These are phyloP conservation scores for Danio albolineatus DNA, from an alignment of 2,797 vertebrate species.

Conservation along the genomic window DNA sequence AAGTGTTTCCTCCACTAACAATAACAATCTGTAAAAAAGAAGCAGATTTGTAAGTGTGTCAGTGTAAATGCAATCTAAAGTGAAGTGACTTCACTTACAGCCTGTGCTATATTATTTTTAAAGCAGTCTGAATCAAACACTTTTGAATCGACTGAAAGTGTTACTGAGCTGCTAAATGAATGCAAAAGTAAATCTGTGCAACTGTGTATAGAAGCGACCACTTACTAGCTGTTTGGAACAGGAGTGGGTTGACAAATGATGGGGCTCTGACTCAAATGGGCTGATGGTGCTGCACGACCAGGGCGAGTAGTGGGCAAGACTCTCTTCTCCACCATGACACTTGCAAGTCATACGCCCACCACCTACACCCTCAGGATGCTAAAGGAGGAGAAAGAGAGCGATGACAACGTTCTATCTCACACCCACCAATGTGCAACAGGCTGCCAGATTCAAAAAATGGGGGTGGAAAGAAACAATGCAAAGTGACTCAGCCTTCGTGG, in stretches of 20 bases:
- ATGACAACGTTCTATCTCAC: slow-evolving; percentile 40
- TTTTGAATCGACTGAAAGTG: neutral
- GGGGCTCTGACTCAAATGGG: slow-evolving; percentile 88
- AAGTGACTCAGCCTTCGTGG: slow-evolving; percentile 49
- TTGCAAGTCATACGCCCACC: slow-evolving; percentile 84
- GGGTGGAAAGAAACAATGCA: slow-evolving; percentile 46
- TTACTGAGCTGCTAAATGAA: neutral
- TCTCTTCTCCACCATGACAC: slow-evolving; percentile 89
- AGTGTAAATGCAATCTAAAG: neutral
- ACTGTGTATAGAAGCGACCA: slow-evolving; percentile 3
- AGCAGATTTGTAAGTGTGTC: neutral
- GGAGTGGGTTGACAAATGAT: slow-evolving; percentile 84
- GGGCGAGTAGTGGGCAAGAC: slow-evolving; percentile 91
- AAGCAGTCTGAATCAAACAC: slow-evolving; percentile 1
- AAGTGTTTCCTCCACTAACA: neutral
- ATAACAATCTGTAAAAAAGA: neutral
- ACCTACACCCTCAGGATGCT: slow-evolving; percentile 86
- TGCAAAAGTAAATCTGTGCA: neutral
- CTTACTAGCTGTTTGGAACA: slow-evolving; percentile 67
- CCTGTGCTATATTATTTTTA: neutral
- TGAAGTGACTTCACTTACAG: neutral
- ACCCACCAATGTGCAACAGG: slow-evolving; percentile 56
- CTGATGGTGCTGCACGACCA: slow-evolving; percentile 95
- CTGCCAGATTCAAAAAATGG: slow-evolving; percentile 38
- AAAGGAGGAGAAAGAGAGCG: slow-evolving; percentile 33